phyloP scores from a whole-genome alignment of 2,113 vertebrate species.

The Corythoichthys haematopterus region DNA sequence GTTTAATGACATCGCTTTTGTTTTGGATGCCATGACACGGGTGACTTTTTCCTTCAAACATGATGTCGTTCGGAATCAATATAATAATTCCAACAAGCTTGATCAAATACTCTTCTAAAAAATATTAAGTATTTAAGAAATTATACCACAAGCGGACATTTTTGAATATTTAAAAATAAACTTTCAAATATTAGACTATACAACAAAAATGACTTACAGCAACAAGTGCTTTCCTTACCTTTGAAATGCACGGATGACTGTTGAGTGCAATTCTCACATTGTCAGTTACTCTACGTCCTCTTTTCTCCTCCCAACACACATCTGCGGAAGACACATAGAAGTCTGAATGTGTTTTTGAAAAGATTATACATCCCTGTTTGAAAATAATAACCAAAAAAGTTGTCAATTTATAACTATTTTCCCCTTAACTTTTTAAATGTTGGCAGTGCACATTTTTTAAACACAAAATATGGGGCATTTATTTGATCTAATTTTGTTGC shows the following conservation, averaged over 20 bases:
- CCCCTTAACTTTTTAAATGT: background rate
- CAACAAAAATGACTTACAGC: background rate
- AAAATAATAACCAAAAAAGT: background rate
- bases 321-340: constrained; percentile 37
- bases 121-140: background rate
- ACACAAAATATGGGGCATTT: background rate
- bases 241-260: constrained; percentile 14
- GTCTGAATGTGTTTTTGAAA: constrained; percentile 49
- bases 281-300: constrained; percentile 29
- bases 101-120: background rate
- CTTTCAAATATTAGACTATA: background rate
- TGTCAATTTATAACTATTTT: background rate
- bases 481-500: background rate
- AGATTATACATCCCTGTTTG: background rate
- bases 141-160: background rate
- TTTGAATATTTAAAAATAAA: background rate
- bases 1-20: background rate
- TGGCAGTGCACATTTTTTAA: background rate
- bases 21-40: background rate
- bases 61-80: background rate
- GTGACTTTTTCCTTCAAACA: background rate
- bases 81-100: background rate
- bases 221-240: constrained; percentile 47
- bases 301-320: constrained; percentile 51
- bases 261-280: constrained; percentile 11